Conservation (phyloP, 2,113 vertebrate genomes). For the Hydropotes inermis region DNA sequence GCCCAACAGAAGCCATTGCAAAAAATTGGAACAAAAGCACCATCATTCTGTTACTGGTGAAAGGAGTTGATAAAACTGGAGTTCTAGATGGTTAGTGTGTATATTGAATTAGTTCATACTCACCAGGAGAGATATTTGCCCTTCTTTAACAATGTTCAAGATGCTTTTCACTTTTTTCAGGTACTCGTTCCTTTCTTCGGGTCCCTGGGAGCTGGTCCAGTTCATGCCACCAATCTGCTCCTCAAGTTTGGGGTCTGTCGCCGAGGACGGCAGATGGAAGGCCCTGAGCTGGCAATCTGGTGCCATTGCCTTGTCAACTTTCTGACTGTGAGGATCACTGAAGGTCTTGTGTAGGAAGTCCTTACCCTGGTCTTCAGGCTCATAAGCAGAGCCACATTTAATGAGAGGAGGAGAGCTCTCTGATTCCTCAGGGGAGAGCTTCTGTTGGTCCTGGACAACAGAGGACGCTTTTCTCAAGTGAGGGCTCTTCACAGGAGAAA, state of each 20-base stretch:
- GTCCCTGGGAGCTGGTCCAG: conserved; percentile 79
- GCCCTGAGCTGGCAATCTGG: conserved; percentile 82
- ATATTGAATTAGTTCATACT: conserved; percentile 70
- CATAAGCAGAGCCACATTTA: conserved; percentile 83
- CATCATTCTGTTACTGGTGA: not conserved
- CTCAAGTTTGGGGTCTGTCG: conserved; percentile 80
- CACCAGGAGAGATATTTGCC: conserved; percentile 96
- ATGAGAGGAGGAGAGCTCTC: conserved; percentile 80
- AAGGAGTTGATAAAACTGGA: not conserved
- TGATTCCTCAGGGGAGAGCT: conserved; percentile 81
- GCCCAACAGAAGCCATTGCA: not conserved
- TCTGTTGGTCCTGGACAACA: conserved; percentile 86
- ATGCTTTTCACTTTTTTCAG: conserved; percentile 94
- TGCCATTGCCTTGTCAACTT: conserved; percentile 75
- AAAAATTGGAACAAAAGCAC: not conserved
- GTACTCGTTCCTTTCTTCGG: conserved; percentile 87
- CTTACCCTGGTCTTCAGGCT: conserved; percentile 83
- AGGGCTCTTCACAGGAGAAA: conserved; percentile 93
- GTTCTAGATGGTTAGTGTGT: not conserved
- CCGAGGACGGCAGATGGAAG: conserved; percentile 80
- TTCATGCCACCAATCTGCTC: conserved; percentile 73
- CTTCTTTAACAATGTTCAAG: conserved; percentile 96
- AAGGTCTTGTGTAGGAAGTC: conserved; percentile 85
- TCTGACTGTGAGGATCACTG: conserved; percentile 83
- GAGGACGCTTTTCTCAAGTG: conserved; percentile 89